These are phyloP conservation scores for Ammodytes dubius DNA, from an alignment of 2,113 vertebrate genomes.

Conservation along the genomic window DNA sequence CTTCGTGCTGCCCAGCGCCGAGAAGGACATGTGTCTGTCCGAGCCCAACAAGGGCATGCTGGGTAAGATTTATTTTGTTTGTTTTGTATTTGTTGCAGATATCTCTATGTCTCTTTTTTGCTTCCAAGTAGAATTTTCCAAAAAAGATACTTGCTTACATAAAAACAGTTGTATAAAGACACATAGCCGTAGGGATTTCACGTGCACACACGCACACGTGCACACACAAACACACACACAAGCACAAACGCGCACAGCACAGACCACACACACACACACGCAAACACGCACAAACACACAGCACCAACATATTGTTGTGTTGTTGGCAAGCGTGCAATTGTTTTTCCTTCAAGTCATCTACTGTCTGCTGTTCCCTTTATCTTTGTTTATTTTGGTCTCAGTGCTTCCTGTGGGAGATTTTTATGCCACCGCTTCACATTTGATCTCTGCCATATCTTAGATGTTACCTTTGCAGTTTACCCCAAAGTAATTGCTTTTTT, in stretches of 20 bases:
- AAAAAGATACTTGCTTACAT: not conserved
- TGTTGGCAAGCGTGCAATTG: not conserved
- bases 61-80: slow-evolving; percentile 83
- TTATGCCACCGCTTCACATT: slow-evolving; percentile 25
- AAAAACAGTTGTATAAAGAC: not conserved
- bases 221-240: not conserved
- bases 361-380: not conserved
- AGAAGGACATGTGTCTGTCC: slow-evolving; percentile 98
- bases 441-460: slow-evolving; percentile 39
- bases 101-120: not conserved
- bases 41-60: slow-evolving; percentile 99
- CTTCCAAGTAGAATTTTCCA: not conserved
- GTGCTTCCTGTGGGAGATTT: not conserved
- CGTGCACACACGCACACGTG: not conserved
- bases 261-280: not conserved
- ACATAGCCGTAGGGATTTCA: not conserved
- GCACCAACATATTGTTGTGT: not conserved
- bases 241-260: not conserved
- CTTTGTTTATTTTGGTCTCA: not conserved
- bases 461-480: slow-evolving; percentile 41
- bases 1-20: slow-evolving; percentile 95
- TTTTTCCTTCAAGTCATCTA: not conserved
- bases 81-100: not conserved
- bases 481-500: slow-evolving; percentile 55
- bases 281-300: not conserved